Evolutionary conservation across 1,140 invertebrate genomes (phyloP).

Genomic region (Acromyrmex heyeri): DNA sequence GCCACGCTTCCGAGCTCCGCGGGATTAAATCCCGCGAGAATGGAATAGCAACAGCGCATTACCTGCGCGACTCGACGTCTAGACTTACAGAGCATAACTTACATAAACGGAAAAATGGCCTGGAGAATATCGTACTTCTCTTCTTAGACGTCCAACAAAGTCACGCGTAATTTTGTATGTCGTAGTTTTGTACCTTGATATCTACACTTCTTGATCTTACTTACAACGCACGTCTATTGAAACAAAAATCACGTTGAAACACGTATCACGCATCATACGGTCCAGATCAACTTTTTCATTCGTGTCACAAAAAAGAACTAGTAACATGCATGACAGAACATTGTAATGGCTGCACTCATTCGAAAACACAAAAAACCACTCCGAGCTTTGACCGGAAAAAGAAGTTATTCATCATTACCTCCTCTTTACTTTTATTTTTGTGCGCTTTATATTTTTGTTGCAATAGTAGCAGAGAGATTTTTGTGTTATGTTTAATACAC

Average conservation of each 20-base stretch:
- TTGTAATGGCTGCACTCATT: conserved; percentile 51
- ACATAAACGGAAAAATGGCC: background rate
- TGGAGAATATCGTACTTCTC: background rate
- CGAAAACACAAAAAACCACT: conserved; percentile 61
- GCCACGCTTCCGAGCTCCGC: background rate
- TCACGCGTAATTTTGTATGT: conserved; percentile 25
- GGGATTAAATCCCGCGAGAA: conserved; percentile 52
- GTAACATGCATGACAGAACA: conserved; percentile 38
- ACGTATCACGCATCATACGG: background rate
- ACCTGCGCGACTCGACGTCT: background rate
- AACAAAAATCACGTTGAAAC: conserved; percentile 7
- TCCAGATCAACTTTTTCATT: conserved; percentile 18
- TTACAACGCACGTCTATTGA: background rate
- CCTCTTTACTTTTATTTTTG: conserved; percentile 45
- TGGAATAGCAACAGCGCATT: conserved; percentile 26
- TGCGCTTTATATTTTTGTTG: background rate
- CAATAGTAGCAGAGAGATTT: conserved; percentile 2
- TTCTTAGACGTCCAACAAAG: background rate
- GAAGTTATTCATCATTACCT: conserved; percentile 49
- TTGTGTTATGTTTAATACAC: conserved; percentile 3
- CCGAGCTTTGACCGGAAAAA: conserved; percentile 31
- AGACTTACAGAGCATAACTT: conserved; percentile 26
- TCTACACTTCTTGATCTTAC: background rate
- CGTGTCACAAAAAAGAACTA: conserved; percentile 18
- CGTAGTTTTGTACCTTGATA: background rate